A percentile compares a stretch with the other conserved stretches of the same genome.
phyloP scores from a whole-genome alignment of 2,797 vertebrate species.

The Characodon lateralis region DNA sequence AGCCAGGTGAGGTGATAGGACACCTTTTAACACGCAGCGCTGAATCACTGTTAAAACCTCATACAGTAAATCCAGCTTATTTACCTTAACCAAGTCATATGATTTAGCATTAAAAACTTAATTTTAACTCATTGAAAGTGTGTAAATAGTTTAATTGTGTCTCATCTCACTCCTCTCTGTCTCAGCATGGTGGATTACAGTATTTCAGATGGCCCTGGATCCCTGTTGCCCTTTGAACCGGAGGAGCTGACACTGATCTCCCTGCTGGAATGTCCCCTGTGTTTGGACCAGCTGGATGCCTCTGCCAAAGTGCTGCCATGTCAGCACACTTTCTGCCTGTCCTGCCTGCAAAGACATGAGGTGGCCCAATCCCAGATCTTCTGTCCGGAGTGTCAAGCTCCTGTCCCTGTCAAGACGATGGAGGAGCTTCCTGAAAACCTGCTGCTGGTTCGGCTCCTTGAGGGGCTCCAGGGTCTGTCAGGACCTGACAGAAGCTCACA shows the following conservation, averaged over 20 bases:
- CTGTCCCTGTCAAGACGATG: constrained; percentile 80
- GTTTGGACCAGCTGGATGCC: constrained; percentile 86
- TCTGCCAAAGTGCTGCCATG: constrained; percentile 93
- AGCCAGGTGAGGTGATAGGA: constrained; percentile 56
- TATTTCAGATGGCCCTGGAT: constrained; percentile 53
- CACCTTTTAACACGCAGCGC: constrained; percentile 48
- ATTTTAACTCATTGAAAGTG: not conserved
- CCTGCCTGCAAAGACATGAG: constrained; percentile 88
- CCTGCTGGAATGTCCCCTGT: constrained; percentile 91
- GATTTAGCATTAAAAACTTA: not conserved
- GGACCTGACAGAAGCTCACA: constrained; percentile 52
- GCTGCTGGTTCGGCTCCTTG: constrained; percentile 86
- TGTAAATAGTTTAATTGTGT: not conserved
- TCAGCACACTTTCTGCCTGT: constrained; percentile 93
- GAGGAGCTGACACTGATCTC: constrained; percentile 85
- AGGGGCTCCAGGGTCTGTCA: constrained; percentile 74
- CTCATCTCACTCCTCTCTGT: not conserved
- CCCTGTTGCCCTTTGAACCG: constrained; percentile 73
- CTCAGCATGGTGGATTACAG: constrained; percentile 65
- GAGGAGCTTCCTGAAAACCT: constrained; percentile 89
- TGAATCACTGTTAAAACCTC: not conserved
- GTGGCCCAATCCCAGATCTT: constrained; percentile 82
- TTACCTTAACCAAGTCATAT: not conserved
- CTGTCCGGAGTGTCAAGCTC: constrained; percentile 88
- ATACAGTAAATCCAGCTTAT: not conserved